These are phyloP conservation scores for Brenthis ino DNA, from an alignment of 2,888 invertebrate genomes.

Conservation along the genomic window DNA sequence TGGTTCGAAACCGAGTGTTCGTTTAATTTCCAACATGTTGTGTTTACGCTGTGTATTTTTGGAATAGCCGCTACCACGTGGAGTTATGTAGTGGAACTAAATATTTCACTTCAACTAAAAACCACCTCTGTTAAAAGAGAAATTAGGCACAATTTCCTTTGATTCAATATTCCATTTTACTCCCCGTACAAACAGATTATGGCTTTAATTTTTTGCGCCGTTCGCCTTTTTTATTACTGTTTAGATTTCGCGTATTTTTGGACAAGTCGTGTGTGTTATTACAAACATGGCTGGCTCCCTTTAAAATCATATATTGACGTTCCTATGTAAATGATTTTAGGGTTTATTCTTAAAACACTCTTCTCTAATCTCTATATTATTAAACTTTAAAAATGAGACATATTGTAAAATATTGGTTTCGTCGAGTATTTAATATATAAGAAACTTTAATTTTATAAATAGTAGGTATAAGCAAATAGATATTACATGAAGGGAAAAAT, in stretches of 20 bases:
- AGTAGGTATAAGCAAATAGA: no score
- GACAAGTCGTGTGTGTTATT: constrained; percentile 32
- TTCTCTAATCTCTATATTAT: no score
- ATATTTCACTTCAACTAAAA: constrained; percentile 15
- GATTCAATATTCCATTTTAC: constrained; percentile 9
- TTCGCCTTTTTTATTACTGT: constrained; percentile 35
- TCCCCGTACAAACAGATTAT: constrained; percentile 30
- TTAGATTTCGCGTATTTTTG: constrained; percentile 36
- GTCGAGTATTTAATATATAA: no score
- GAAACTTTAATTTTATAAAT: no score
- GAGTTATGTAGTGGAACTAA: constrained; percentile 45
- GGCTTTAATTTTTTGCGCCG: constrained; percentile 40
- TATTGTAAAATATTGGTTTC: no score
- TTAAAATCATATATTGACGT: neutral
- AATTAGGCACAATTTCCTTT: constrained; percentile 11
- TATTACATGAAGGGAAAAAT: no score
- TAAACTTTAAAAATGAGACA: no score
- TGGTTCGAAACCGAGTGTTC: constrained; percentile 68
- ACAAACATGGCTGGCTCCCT: constrained; percentile 12
- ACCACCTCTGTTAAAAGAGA: constrained; percentile 7
- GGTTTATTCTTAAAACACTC: no score
- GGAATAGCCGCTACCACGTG: constrained; percentile 70
- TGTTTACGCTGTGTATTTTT: constrained; percentile 77
- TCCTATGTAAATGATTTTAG: neutral
- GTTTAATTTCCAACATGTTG: constrained; percentile 72